Evolutionary conservation across 2,888 invertebrate genomes (phyloP).

Genomic region (Acutogordius australiensis): DNA sequence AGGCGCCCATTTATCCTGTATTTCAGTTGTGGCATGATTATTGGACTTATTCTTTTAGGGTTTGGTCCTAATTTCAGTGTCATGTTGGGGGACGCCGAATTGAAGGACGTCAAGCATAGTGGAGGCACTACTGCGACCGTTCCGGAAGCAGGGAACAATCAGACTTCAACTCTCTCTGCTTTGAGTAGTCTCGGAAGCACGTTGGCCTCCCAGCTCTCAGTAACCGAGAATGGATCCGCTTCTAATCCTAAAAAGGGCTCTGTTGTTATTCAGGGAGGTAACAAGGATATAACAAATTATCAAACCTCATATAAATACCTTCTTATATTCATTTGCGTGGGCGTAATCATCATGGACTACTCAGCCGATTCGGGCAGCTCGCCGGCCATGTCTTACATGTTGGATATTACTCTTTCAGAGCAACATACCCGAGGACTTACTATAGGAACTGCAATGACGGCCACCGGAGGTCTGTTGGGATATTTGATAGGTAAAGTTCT

Average conservation of each 20-base stretch:
- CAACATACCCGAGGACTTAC: constrained; percentile 2
- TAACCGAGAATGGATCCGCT: neutral
- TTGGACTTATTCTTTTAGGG: neutral
- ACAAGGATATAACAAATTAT: neutral
- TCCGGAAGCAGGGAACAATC: neutral
- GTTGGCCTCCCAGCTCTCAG: neutral
- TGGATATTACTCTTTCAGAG: neutral
- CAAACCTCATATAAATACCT: neutral
- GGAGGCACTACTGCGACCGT: neutral
- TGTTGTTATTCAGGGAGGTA: neutral
- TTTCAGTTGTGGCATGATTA: neutral
- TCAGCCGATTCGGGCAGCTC: constrained; percentile 6
- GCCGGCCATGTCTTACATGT: constrained; percentile 7
- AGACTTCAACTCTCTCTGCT: neutral
- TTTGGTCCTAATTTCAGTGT: constrained; percentile 9
- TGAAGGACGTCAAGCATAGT: neutral
- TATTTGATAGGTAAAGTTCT: constrained; percentile 6
- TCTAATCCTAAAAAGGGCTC: neutral
- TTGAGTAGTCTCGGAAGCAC: neutral
- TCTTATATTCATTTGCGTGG: constrained; percentile 2
- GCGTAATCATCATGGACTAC: constrained; percentile 10
- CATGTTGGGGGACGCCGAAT: neutral
- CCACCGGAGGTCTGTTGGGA: neutral
- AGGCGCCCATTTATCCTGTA: neutral
- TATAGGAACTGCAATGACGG: constrained; percentile 7